phyloP scores from a whole-genome alignment of 2,888 invertebrate genomes.

The Gisinianus flammeolus region DNA sequence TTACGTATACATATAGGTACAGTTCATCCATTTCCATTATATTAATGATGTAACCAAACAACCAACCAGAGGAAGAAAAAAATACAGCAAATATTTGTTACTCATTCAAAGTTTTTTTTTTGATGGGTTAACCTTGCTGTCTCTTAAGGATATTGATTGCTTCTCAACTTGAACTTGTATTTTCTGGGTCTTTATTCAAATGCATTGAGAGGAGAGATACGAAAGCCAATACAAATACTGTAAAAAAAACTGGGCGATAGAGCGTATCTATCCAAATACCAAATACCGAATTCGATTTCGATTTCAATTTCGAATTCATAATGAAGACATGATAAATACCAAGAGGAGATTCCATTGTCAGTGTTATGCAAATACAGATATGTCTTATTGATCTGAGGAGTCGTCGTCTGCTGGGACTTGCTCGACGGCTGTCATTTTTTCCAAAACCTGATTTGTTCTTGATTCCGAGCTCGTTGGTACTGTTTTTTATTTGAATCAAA shows the following conservation, averaged over 20 bases:
- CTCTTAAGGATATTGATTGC: too few species aligned
- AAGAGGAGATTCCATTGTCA: background rate
- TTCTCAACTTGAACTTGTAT: background rate
- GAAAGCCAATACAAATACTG: background rate
- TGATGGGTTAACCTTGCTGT: too few species aligned
- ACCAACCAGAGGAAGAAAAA: background rate
- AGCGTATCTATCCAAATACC: too few species aligned
- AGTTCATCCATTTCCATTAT: background rate
- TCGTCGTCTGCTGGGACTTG: background rate
- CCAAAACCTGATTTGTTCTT: background rate
- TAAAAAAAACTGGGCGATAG: too few species aligned
- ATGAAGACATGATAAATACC: background rate
- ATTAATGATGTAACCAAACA: background rate
- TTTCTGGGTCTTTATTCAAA: too few species aligned
- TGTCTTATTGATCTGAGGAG: background rate
- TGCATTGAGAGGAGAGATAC: too few species aligned
- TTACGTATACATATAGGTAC: too few species aligned
- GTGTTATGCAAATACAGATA: background rate
- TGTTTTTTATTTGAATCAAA: background rate
- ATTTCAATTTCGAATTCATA: background rate
- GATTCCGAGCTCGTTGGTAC: background rate
- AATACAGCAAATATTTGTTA: background rate
- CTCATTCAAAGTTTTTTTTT: background rate
- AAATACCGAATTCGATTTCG: too few species aligned
- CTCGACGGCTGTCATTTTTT: background rate